These are phyloP conservation scores for Salmo trutta DNA, from an alignment of 2,797 vertebrate genomes.

Conservation along the genomic window DNA sequence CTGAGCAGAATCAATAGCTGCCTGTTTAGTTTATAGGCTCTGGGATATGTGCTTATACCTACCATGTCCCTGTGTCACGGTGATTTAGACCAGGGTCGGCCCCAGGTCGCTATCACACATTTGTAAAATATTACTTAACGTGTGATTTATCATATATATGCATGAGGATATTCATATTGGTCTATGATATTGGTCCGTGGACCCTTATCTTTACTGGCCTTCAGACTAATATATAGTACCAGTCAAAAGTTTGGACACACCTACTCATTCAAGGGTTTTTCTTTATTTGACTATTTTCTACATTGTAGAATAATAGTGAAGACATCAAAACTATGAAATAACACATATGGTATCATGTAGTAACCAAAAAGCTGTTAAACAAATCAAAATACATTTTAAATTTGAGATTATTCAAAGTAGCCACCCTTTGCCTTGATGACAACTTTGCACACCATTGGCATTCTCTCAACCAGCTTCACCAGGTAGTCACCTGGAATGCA, in stretches of 20 bases:
- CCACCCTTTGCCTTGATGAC: no score
- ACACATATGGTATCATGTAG: no score
- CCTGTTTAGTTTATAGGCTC: slow-evolving; percentile 78
- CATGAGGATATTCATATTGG: slow-evolving; percentile 17
- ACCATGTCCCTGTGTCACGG: slow-evolving; percentile 60
- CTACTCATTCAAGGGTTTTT: no score
- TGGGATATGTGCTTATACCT: slow-evolving; percentile 61
- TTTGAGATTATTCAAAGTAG: no score
- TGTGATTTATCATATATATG: slow-evolving; percentile 62
- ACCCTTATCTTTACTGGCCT: slow-evolving; percentile 21
- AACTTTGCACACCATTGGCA: no score
- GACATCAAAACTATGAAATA: no score
- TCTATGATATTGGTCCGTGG: background rate
- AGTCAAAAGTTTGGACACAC: no score
- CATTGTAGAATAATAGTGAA: background rate
- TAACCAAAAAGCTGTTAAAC: no score
- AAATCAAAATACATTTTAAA: no score
- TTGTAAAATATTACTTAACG: slow-evolving; percentile 75
- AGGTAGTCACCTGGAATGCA: no score
- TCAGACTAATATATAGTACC: background rate
- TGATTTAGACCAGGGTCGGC: slow-evolving; percentile 72
- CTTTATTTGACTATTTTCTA: background rate
- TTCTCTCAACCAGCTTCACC: no score
- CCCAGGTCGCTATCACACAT: slow-evolving; percentile 55
- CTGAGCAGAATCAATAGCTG: slow-evolving; percentile 74